phyloP scores from a whole-genome alignment of 2,113 vertebrate species.

The Anoura caudifer region DNA sequence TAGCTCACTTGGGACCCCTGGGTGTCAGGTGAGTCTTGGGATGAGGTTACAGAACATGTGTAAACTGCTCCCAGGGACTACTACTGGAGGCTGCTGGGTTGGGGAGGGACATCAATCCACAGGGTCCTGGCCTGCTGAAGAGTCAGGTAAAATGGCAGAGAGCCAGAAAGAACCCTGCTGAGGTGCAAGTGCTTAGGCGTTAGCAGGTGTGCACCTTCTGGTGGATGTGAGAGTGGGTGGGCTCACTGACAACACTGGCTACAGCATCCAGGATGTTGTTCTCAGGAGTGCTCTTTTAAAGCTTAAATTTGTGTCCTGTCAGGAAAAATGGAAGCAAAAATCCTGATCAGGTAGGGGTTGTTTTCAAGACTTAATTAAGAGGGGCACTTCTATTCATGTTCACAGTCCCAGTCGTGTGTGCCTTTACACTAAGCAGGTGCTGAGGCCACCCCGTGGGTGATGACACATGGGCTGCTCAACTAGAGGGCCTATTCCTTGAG shows the following conservation, averaged over 20 bases:
- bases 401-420: accelerated
- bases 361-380: not conserved
- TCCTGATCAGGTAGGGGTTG: not conserved
- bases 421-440: not conserved
- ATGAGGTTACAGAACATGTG: too few relatives aligned
- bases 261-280: too few relatives aligned
- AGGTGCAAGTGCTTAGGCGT: not conserved
- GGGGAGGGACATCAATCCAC: accelerated
- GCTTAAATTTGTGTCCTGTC: not conserved
- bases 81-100: not conserved
- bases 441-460: not conserved
- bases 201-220: accelerated
- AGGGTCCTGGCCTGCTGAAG: not conserved
- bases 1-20: accelerated
- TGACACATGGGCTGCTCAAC: accelerated
- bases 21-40: too few relatives aligned
- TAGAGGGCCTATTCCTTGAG: not conserved
- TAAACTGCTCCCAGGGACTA: accelerated
- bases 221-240: accelerated
- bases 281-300: not conserved
- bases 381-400: not conserved
- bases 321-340: not conserved
- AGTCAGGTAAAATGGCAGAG: not conserved
- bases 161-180: not conserved
- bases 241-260: not conserved